Base-by-base conservation (phyloP, 2,888 invertebrate species). In the Pterostichus madidus region DNA sequence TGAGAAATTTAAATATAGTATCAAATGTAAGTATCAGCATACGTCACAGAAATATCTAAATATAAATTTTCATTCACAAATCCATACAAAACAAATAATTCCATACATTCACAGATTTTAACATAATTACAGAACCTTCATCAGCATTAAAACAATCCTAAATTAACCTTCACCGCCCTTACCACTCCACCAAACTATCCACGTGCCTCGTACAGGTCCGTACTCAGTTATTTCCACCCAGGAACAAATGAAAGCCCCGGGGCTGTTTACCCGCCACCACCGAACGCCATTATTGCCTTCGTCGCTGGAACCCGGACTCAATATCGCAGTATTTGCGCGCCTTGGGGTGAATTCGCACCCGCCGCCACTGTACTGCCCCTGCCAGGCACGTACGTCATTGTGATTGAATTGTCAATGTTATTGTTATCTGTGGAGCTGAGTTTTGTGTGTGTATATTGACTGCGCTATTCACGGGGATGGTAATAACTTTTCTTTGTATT, bases 361-460 rank as follows among this genome's bases (percentile, higher is more conserved):
- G n/a, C 31, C 49, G 56, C 13, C 56, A 10, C 77, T 56, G 35
- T 17, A n/a, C 61, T 31, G 31, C 32, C 49, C 53, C 71, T 52
- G 53, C 68, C 56, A 13, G 24, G 53, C 78, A 78, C 78, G 59
- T 61, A 78, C 78, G 78, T 35, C 68, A 71, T 68, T 80, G 80
- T 68, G 71, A 80, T 13, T 13, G 80, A 73, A 80, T 80, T 80
- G 80, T 71, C 80, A 80, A 35, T 80, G 71, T 80, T 80, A 80
- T 80, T 80, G 80, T 80, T 80, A 71, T 35, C 46, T 53, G 31
- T 17, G 24, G 59, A 59, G 31, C 13, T 11, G 49, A 49, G 64
- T 49, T 52, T 75, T 75, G 75, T 75, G 8, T n/a, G 52, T 5
- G 24, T 39, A 75, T 75, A 75, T 75, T 75, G 49, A 52, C 39